A percentile compares a stretch with the other conserved stretches of the same genome.
Conservation (phyloP, 2,113 vertebrate species). For the Epinephelus moara region DNA sequence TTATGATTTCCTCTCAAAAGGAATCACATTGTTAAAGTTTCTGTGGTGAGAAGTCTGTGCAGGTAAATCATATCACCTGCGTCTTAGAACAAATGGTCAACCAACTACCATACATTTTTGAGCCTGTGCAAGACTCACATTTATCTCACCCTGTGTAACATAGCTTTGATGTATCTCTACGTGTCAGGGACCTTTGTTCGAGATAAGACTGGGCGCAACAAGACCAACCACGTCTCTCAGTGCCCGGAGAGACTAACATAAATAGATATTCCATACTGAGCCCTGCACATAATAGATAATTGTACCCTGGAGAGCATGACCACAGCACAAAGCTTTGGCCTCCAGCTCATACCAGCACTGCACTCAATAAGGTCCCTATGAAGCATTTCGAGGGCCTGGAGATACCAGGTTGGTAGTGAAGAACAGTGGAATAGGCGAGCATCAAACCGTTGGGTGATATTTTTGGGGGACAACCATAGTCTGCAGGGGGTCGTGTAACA, state of each 20-base stretch:
- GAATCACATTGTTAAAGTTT: constrained; percentile 3
- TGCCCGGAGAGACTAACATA: constrained; percentile 48
- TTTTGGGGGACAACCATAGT: constrained; percentile 6
- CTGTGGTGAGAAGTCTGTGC: background rate
- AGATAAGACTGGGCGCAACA: constrained; percentile 21
- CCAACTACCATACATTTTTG: background rate
- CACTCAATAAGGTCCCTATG: constrained; percentile 23
- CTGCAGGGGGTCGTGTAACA: constrained; percentile 21
- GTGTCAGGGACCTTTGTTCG: constrained; percentile 47
- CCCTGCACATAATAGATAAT: constrained; percentile 61
- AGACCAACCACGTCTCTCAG: constrained; percentile 41
- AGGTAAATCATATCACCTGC: constrained; percentile 1
- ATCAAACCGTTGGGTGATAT: background rate
- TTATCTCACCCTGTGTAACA: background rate
- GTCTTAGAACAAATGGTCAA: background rate
- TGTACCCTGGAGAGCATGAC: constrained; percentile 56
- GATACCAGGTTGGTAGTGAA: constrained; percentile 8
- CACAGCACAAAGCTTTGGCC: constrained; percentile 10
- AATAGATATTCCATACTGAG: constrained; percentile 57
- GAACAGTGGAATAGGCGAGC: background rate
- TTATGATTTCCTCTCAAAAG: background rate
- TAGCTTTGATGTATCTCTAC: constrained; percentile 36
- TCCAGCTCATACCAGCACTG: constrained; percentile 23
- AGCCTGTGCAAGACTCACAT: background rate
- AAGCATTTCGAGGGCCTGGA: constrained; percentile 1